These are phyloP conservation scores for Monopterus albus DNA, from an alignment of 2,113 vertebrate genomes.

Conservation along the genomic window DNA sequence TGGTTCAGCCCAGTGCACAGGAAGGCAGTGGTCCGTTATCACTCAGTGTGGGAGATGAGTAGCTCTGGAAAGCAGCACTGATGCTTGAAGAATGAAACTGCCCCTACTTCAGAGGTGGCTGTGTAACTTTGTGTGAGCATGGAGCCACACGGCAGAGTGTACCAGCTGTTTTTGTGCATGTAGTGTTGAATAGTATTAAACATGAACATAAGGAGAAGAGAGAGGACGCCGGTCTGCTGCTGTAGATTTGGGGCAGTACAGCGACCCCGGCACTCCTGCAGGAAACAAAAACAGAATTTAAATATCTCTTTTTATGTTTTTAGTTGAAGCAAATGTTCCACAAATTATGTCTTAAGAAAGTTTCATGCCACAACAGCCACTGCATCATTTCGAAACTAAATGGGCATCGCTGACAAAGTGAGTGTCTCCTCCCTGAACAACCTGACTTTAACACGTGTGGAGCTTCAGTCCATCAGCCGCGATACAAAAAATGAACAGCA, in stretches of 20 bases:
- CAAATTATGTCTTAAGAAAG: not conserved
- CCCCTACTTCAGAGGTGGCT: not conserved
- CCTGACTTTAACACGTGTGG: not conserved
- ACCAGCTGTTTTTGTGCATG: too few relatives aligned
- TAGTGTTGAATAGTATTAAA: too few relatives aligned
- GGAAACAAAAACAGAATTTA: not conserved
- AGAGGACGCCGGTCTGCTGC: not conserved
- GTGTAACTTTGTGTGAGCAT: not conserved
- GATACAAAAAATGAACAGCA: conserved; percentile 4
- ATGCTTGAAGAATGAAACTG: too few relatives aligned
- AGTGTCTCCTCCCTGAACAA: not conserved
- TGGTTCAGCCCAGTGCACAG: too few relatives aligned
- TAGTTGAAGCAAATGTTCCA: not conserved
- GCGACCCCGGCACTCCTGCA: not conserved
- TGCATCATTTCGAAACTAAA: not conserved
- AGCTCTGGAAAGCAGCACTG: too few relatives aligned
- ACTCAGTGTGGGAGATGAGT: too few relatives aligned
- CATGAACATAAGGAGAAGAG: not conserved
- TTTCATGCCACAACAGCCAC: not conserved
- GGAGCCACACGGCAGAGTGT: not conserved
- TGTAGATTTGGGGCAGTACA: not conserved
- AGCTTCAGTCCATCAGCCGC: not conserved
- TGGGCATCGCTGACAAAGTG: not conserved
- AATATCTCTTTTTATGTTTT: not conserved
- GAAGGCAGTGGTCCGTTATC: too few relatives aligned